Base-by-base conservation (phyloP, 2,888 invertebrate genomes). In the Ophion ellenae region DNA sequence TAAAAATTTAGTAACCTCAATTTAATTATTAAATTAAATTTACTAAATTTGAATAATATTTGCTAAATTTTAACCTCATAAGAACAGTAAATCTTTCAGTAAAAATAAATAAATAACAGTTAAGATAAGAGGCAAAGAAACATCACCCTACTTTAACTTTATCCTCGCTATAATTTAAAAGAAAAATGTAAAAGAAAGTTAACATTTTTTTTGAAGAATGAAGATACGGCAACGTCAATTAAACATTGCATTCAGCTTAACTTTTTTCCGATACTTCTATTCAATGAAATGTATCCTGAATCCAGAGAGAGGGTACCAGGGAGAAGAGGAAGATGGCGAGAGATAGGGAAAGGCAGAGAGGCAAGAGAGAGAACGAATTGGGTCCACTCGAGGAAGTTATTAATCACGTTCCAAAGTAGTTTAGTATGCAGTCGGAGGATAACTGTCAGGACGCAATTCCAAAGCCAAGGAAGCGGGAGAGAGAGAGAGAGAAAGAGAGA, bases 361-460 rank as follows among this genome's bases (percentile, higher is more conserved):
- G 9, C 7, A 40, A 40, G 40, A 40, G 40, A 40, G 40, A 40
- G 40, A 40, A 40, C n/a, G 71, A 59, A 17, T 81, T 64, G 73
- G 75, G 61, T 71, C 66, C 76, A 67, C 66, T 83, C 76, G 85
- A 80, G 85, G 83, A 81, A 86, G 85, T 86, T 86, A 83, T 86
- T 86, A 86, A 86, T 86, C 83, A 82, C 61, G 24, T 24, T 28
- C 67, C 20, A 59, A 84, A 76, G 71, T 66, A 59, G 61, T 57
- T 24, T 63, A 47, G 81, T 66, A 32, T 32, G 53, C 66, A 64
- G 66, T 32, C 66, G 40, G 64, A 32, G 76, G 76, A 80, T 80
- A 24, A 70, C 76, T 80, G 70, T 80, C 79, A 40, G 45, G 28
- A 57, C 20, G 45, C 63, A 63, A 70, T 64, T 45, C 76, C 53